Percentiles rank a stretch among this genome's conserved stretches.
Conservation (phyloP, 2,888 invertebrate species). For the Aelia acuminata region DNA sequence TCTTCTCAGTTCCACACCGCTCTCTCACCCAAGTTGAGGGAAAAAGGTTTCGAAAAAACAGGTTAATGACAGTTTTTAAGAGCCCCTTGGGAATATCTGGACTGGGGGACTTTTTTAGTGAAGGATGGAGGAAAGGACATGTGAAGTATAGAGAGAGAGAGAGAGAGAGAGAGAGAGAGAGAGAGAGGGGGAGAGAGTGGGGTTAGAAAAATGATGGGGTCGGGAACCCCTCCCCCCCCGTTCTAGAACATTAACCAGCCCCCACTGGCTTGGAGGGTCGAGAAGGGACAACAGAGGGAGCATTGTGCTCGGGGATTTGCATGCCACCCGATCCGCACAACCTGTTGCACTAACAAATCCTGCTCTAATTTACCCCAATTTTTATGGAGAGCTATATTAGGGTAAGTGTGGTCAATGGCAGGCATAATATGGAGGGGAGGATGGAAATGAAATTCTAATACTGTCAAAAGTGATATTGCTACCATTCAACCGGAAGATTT, state of each 20-base stretch:
- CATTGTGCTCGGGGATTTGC: background rate
- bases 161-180: no score
- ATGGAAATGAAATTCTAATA: no score
- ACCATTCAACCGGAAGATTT: no score
- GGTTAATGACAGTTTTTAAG: constrained; percentile 59
- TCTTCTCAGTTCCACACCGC: background rate
- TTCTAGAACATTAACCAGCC: constrained; percentile 18
- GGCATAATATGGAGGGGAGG: no score
- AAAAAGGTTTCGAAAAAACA: constrained; percentile 52
- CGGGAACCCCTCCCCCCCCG: constrained; percentile 4
- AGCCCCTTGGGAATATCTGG: constrained; percentile 45
- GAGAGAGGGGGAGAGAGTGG: no score
- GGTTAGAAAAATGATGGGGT: constrained; percentile 13
- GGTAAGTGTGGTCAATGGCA: background rate
- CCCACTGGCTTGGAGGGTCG: no score
- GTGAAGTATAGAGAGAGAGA: no score
- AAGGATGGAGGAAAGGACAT: constrained; percentile 31
- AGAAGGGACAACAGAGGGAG: background rate
- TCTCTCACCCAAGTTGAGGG: constrained; percentile 29
- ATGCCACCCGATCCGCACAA: background rate
- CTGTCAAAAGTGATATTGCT: no score
- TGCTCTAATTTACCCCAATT: background rate
- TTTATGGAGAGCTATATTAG: background rate
- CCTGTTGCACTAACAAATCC: constrained; percentile 25
- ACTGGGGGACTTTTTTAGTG: constrained; percentile 30